Percentiles rank a stretch among this genome's conserved stretches.
Evolutionary conservation across 2,888 invertebrate species (phyloP).

Genomic region (Xestia xanthographa): DNA sequence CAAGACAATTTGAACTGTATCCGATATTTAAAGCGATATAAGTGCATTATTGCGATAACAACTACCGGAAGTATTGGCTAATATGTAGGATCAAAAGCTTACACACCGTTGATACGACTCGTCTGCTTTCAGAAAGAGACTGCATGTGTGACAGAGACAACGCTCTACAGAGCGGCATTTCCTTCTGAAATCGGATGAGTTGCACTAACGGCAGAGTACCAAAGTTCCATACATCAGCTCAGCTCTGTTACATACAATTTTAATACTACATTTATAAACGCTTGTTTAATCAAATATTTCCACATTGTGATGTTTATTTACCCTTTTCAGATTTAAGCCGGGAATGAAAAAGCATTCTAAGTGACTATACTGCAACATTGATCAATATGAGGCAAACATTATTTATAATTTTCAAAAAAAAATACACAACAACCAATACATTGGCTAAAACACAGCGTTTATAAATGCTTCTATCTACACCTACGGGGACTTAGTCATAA

Average conservation of each 20-base stretch:
- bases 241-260: slow-evolving; percentile 25
- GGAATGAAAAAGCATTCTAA: background rate
- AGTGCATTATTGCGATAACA: slow-evolving; percentile 24
- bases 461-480: slow-evolving; percentile 59
- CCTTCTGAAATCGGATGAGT: background rate
- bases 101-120: background rate
- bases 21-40: slow-evolving; percentile 13
- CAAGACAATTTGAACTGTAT: slow-evolving; percentile 26
- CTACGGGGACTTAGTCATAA: slow-evolving; percentile 57
- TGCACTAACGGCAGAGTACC: background rate
- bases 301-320: slow-evolving; percentile 24
- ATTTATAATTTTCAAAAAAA: background rate
- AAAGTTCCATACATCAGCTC: slow-evolving; percentile 2
- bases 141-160: background rate
- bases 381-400: background rate
- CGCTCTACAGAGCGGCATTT: background rate
- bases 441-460: slow-evolving; percentile 53
- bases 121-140: background rate
- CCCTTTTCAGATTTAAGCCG: background rate
- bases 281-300: slow-evolving; percentile 28
- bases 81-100: slow-evolving; percentile 15
- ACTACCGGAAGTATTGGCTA: slow-evolving; percentile 3
- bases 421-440: slow-evolving; percentile 18
- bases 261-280: slow-evolving; percentile 59
- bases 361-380: slow-evolving; percentile 1